phyloP scores from a whole-genome alignment of 2,888 invertebrate species.

The Drosophila anomalata region DNA sequence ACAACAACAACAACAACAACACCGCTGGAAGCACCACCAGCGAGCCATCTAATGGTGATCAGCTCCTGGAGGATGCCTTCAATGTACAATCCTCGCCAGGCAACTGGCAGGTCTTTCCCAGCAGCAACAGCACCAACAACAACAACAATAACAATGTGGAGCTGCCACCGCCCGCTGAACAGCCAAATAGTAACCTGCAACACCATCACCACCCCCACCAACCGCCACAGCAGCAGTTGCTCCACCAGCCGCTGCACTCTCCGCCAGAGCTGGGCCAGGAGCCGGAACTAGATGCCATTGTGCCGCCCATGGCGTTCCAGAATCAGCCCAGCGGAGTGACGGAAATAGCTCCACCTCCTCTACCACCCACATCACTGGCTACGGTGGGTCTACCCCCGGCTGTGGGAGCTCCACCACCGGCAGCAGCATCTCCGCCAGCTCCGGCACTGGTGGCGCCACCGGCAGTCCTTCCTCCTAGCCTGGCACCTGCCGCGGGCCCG shows the following conservation, averaged over 20 bases:
- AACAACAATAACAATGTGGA: conserved; percentile 29
- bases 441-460: conserved; percentile 52
- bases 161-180: conserved; percentile 42
- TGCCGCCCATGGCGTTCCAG: conserved; percentile 66
- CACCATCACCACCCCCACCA: conserved; percentile 10
- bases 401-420: not conserved
- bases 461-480: conserved; percentile 21
- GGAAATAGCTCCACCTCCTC: not conserved
- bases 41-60: conserved; percentile 51
- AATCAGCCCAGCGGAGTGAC: conserved; percentile 40
- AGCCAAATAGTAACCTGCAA: conserved; percentile 1
- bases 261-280: conserved; percentile 40
- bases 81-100: conserved; percentile 82
- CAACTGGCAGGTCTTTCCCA: conserved; percentile 59
- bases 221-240: conserved; percentile 34
- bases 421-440: conserved; percentile 22
- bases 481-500: conserved; percentile 23
- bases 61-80: conserved; percentile 86
- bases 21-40: conserved; percentile 22
- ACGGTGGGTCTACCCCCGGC: not conserved
- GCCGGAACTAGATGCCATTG: conserved; percentile 66
- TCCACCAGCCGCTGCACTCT: conserved; percentile 16
- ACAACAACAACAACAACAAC: conserved; percentile 34
- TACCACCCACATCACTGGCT: not conserved
- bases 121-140: conserved; percentile 12